phyloP scores from a whole-genome alignment of 2,797 vertebrate genomes.

The Gobio occitaniae region DNA sequence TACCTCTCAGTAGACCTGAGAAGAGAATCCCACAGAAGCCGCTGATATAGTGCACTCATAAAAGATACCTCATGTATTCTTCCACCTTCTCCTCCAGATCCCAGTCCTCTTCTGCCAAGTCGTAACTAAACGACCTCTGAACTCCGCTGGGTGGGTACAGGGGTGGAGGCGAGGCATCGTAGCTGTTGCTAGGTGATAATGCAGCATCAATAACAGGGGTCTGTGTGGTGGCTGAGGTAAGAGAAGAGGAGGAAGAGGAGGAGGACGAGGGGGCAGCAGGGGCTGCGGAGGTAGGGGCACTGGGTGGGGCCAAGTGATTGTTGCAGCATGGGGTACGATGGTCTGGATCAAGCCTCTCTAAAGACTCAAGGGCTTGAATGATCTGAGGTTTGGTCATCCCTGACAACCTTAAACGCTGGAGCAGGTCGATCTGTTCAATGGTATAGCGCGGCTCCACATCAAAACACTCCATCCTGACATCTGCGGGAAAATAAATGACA shows the following conservation, averaged over 20 bases:
- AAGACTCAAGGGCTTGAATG: slow-evolving; percentile 82
- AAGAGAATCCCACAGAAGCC: slow-evolving; percentile 40
- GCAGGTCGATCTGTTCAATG: slow-evolving; percentile 86
- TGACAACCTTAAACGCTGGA: slow-evolving; percentile 83
- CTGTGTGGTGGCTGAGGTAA: slow-evolving; percentile 84
- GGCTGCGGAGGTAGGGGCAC: slow-evolving; percentile 62
- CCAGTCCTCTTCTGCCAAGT: slow-evolving; percentile 85
- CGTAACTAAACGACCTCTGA: slow-evolving; percentile 82
- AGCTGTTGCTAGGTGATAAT: slow-evolving; percentile 84
- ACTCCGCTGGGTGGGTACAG: slow-evolving; percentile 77
- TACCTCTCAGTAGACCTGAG: slow-evolving; percentile 48
- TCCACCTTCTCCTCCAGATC: slow-evolving; percentile 87
- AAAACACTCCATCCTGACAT: slow-evolving; percentile 82
- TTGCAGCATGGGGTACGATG: slow-evolving; percentile 76
- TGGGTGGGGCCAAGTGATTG: slow-evolving; percentile 68
- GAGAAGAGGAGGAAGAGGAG: slow-evolving; percentile 79
- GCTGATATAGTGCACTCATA: slow-evolving; percentile 39
- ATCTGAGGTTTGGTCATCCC: slow-evolving; percentile 87
- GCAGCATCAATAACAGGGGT: slow-evolving; percentile 81
- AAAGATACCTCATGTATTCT: slow-evolving; percentile 84
- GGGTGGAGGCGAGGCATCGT: slow-evolving; percentile 84
- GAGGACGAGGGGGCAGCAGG: slow-evolving; percentile 79
- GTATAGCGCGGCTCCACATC: slow-evolving; percentile 85
- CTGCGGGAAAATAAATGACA: slow-evolving; percentile 60
- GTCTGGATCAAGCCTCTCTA: slow-evolving; percentile 84